These are phyloP conservation scores for Ceratosolen solmsi DNA, from an alignment of 1,140 invertebrate species.

Conservation along the genomic window DNA sequence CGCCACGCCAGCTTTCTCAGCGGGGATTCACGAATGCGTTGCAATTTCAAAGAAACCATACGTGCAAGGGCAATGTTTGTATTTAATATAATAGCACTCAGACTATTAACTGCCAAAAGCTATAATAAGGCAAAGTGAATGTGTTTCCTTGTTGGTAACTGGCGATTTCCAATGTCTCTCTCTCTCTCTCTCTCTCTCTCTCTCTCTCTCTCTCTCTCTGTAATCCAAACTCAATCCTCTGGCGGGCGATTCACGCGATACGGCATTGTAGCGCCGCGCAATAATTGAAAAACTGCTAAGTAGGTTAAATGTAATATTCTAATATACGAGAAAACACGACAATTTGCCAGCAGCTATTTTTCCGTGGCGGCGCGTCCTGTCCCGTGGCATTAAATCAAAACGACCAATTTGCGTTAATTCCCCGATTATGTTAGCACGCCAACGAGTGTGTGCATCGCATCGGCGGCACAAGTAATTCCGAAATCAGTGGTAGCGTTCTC, in stretches of 20 bases:
- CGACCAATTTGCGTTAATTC: background rate
- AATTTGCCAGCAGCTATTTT: background rate
- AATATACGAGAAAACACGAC: background rate
- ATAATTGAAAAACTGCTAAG: constrained; percentile 13
- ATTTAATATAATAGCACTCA: constrained; percentile 14
- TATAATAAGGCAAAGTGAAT: background rate
- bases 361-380: background rate
- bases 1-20: background rate
- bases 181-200: too few relatives aligned
- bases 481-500: constrained; percentile 31
- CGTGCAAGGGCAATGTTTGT: background rate
- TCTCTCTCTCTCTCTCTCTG: background rate
- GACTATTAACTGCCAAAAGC: background rate
- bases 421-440: constrained; percentile 1
- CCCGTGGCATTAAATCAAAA: constrained; percentile 3
- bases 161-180: background rate
- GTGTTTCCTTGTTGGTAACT: constrained; percentile 3
- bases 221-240: background rate
- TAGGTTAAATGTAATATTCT: constrained; percentile 8
- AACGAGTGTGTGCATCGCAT: background rate
- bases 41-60: background rate
- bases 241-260: background rate
- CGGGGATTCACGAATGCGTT: background rate
- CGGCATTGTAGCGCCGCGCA: background rate
- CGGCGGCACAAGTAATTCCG: constrained; percentile 1